phyloP scores from a whole-genome alignment of 2,888 invertebrate genomes.

The Prosapia bicincta region DNA sequence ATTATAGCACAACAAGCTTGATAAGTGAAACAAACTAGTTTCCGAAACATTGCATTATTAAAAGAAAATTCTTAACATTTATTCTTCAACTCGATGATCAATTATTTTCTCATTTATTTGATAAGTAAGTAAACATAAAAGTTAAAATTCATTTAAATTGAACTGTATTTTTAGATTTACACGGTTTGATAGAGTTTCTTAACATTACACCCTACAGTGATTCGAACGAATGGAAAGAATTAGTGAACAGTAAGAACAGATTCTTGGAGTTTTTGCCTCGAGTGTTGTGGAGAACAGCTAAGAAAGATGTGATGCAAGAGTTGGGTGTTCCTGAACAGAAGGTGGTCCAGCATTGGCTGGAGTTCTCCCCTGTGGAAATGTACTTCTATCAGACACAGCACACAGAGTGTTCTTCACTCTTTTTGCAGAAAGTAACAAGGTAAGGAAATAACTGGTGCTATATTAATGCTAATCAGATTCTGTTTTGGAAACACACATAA shows the following conservation, averaged over 20 bases:
- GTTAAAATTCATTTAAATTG: too few relatives aligned
- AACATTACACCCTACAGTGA: conserved; percentile 55
- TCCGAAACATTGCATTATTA: too few relatives aligned
- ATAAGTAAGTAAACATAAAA: too few relatives aligned
- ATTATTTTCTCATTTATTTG: too few relatives aligned
- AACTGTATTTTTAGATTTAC: conserved; percentile 48
- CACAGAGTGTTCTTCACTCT: conserved; percentile 49
- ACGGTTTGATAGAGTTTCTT: conserved; percentile 59
- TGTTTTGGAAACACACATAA: too few relatives aligned
- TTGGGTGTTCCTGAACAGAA: conserved; percentile 63
- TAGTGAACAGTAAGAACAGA: conserved; percentile 49
- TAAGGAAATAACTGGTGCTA: too few relatives aligned
- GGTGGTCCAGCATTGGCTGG: conserved; percentile 55
- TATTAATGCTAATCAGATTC: too few relatives aligned
- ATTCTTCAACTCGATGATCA: too few relatives aligned
- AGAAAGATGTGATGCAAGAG: conserved; percentile 63
- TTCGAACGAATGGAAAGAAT: conserved; percentile 51
- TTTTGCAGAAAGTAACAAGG: conserved; percentile 48
- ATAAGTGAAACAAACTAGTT: too few relatives aligned
- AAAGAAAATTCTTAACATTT: too few relatives aligned
- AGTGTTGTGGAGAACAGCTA: conserved; percentile 67
- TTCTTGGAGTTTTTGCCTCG: conserved; percentile 53
- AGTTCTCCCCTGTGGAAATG: conserved; percentile 68
- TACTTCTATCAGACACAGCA: conserved; percentile 67
- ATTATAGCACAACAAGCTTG: too few relatives aligned